Conservation (phyloP, 2,797 vertebrate species). For the Sciaenops ocellatus region DNA sequence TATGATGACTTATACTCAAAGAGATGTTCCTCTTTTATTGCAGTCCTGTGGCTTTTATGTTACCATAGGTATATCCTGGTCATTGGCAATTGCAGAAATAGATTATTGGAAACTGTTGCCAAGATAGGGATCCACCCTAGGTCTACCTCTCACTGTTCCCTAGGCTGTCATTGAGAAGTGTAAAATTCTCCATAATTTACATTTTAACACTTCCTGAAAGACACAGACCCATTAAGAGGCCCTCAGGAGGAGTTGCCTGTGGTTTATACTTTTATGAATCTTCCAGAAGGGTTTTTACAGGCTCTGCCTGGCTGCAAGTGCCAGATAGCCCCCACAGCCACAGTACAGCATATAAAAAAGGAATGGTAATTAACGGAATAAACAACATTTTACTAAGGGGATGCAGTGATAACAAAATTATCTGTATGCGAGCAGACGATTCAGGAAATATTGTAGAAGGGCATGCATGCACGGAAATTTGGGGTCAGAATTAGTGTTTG, state of each 20-base stretch:
- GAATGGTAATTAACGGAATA: constrained; percentile 77
- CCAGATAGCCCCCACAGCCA: constrained; percentile 66
- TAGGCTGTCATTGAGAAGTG: constrained; percentile 69
- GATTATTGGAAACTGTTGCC: constrained; percentile 59
- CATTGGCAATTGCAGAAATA: constrained; percentile 48
- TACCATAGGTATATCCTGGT: constrained; percentile 43
- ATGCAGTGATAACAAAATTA: constrained; percentile 68
- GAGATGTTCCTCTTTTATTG: constrained; percentile 47
- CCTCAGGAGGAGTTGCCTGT: constrained; percentile 69
- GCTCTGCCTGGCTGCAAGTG: constrained; percentile 65
- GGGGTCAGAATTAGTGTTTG: constrained; percentile 28
- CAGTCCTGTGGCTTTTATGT: constrained; percentile 42
- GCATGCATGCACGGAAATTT: constrained; percentile 5
- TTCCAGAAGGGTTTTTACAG: constrained; percentile 75
- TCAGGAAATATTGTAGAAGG: constrained; percentile 39
- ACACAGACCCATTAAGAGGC: constrained; percentile 70
- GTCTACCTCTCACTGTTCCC: constrained; percentile 64
- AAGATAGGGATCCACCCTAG: constrained; percentile 54
- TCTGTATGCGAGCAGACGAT: constrained; percentile 53
- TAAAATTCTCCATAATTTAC: constrained; percentile 77
- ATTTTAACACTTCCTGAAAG: constrained; percentile 78
- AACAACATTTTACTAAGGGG: constrained; percentile 69
- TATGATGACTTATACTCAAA: constrained; percentile 32
- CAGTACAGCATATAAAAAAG: constrained; percentile 57
- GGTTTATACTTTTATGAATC: constrained; percentile 78